Percentiles rank a stretch among this genome's conserved stretches.
These are phyloP conservation scores for Alectura lathami DNA, from an alignment of 2,113 vertebrate genomes.

Conservation along the genomic window DNA sequence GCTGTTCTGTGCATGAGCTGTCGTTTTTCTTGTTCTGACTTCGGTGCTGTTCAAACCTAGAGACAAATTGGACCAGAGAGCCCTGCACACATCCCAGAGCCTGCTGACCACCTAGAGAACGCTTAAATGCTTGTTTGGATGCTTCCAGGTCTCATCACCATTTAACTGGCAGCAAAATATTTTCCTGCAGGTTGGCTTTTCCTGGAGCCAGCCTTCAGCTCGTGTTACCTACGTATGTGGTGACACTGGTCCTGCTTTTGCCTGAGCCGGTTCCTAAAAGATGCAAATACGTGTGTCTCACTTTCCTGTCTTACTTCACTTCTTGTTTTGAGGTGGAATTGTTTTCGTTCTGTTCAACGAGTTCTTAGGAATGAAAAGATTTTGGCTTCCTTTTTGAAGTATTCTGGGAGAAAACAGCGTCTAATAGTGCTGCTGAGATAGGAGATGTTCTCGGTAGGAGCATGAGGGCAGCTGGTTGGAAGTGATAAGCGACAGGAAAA, in stretches of 20 bases:
- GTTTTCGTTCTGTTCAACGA: neutral
- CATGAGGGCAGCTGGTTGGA: neutral
- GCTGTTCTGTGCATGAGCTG: neutral
- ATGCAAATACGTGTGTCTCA: accelerated
- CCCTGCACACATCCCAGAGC: neutral
- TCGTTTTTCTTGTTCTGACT: neutral
- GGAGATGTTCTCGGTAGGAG: neutral
- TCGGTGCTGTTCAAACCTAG: neutral
- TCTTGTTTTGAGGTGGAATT: neutral
- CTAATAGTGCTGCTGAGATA: neutral
- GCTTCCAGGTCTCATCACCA: accelerated
- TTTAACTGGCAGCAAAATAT: neutral
- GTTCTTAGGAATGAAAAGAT: neutral
- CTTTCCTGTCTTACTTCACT: neutral
- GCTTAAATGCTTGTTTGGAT: neutral
- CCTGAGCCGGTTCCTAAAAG: neutral
- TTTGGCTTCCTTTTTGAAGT: neutral
- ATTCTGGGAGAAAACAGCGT: neutral
- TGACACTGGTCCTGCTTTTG: neutral
- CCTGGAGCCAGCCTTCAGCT: neutral
- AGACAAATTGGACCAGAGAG: neutral
- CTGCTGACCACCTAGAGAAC: neutral
- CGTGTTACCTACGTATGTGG: neutral
- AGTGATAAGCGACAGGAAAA: neutral
- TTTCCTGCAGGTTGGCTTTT: neutral